Evolutionary conservation across 1,140 invertebrate genomes (phyloP), one percentile per base, ranked within the genome.

Genomic region (Trachelipus rathkii): DNA sequence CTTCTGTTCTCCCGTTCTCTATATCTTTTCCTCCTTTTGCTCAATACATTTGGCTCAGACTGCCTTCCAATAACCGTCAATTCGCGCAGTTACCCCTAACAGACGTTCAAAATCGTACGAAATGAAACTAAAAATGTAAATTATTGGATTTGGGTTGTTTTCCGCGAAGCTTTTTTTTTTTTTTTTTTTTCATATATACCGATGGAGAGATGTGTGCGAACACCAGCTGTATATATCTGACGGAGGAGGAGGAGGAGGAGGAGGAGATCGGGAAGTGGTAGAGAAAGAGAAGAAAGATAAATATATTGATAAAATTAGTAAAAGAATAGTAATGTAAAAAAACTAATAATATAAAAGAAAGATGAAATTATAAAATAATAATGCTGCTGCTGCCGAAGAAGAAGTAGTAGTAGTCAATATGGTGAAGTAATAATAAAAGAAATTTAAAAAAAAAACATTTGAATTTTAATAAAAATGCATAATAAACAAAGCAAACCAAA

Each of bases 61-160:
- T 60, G 50, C 19, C 19, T 60, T 60, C 50, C 50, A 60, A 60
- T 60, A 60, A 60, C 50, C 50, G 50, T 60, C 50, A 60, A 60
- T 60, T 60, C 50, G 50, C 50, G 50, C 50, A 60, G 50, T 60
- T 60, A 60, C 50, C 50, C 50, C 50, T 60, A 60, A 60, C 50
- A 60, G 50, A 60, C 50, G 50, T 19, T 60, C 50, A 60, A 60
- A 60, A 60, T 33, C 50, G 50, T 19, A 60, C 50, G 19, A 60
- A 60, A 60, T 60, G 50, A 60, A 60, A 60, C 50, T 60, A 19
- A 60, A n/a, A 60, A 60, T 60, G 50, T 60, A 60, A 60, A 60
- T 60, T 60, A 60, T 60, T 60, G 50, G 50, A 60, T 60, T 60
- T 60, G 50, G 50, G 11, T 60, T 60, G 50, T 60, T 60, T 60